These are phyloP conservation scores for Nomada flava DNA, from an alignment of 2,888 invertebrate species.

Conservation along the genomic window DNA sequence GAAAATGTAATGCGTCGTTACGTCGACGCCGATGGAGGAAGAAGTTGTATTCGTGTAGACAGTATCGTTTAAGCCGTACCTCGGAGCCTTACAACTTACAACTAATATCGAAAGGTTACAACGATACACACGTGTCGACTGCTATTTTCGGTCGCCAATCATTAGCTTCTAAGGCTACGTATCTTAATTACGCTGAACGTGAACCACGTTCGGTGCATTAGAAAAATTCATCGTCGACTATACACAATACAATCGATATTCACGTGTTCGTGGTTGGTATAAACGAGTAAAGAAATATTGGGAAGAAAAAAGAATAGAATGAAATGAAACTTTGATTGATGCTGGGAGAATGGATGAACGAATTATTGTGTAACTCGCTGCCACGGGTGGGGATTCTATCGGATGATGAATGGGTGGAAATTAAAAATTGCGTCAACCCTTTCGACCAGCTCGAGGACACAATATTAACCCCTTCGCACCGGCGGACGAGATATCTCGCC, in stretches of 20 bases:
- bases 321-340: background rate
- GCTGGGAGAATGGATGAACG: background rate
- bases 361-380: constrained; percentile 40
- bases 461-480: too few relatives aligned
- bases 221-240: constrained; percentile 16
- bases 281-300: background rate
- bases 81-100: constrained; percentile 27
- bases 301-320: background rate
- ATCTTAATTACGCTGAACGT: constrained; percentile 57
- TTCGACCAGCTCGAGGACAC: constrained; percentile 13
- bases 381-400: background rate
- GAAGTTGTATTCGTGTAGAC: constrained; percentile 1
- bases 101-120: constrained; percentile 64
- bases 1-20: too few relatives aligned
- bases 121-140: constrained; percentile 61
- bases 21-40: background rate
- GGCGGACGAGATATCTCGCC: too few relatives aligned
- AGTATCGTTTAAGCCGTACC: constrained; percentile 26
- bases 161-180: constrained; percentile 54
- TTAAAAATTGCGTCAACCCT: constrained; percentile 19
- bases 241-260: background rate
- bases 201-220: constrained; percentile 28
- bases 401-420: constrained; percentile 5
- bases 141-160: constrained; percentile 53
- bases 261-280: background rate